These are phyloP conservation scores for Anseranas semipalmata DNA, from an alignment of 2,113 vertebrate genomes.

Conservation along the genomic window DNA sequence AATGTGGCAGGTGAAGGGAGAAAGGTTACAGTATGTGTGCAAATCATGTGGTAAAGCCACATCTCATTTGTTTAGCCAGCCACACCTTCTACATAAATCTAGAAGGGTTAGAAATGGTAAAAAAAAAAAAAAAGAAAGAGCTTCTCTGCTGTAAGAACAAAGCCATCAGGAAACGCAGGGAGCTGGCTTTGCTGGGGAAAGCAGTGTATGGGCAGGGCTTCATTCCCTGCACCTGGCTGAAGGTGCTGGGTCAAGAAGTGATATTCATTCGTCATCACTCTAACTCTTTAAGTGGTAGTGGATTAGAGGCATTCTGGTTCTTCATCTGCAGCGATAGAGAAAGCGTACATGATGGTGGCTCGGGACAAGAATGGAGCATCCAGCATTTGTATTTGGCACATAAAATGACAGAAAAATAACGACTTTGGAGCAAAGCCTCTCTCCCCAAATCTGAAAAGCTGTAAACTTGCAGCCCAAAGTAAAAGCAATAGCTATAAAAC, in stretches of 20 bases:
- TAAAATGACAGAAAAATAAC: slow-evolving; percentile 6
- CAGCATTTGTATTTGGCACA: background rate
- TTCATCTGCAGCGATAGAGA: background rate
- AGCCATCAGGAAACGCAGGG: background rate
- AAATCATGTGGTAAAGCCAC: background rate
- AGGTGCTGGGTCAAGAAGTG: background rate
- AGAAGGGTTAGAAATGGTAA: background rate
- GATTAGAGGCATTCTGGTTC: background rate
- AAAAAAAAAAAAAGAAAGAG: too few relatives aligned
- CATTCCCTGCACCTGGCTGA: background rate
- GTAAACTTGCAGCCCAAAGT: slow-evolving; percentile 27
- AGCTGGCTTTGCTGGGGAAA: background rate
- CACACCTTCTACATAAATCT: background rate
- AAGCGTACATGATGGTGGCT: background rate
- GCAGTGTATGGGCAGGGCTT: background rate
- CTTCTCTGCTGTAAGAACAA: background rate
- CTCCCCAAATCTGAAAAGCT: background rate
- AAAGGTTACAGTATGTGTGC: background rate
- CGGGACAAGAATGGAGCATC: background rate
- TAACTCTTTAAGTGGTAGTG: background rate
- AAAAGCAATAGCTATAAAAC: slow-evolving; percentile 39
- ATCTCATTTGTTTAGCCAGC: background rate
- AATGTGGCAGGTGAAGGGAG: background rate
- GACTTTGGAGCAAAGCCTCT: background rate
- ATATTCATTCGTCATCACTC: background rate